Conservation (phyloP, 2,888 invertebrate species). For the Fragum fragum region DNA sequence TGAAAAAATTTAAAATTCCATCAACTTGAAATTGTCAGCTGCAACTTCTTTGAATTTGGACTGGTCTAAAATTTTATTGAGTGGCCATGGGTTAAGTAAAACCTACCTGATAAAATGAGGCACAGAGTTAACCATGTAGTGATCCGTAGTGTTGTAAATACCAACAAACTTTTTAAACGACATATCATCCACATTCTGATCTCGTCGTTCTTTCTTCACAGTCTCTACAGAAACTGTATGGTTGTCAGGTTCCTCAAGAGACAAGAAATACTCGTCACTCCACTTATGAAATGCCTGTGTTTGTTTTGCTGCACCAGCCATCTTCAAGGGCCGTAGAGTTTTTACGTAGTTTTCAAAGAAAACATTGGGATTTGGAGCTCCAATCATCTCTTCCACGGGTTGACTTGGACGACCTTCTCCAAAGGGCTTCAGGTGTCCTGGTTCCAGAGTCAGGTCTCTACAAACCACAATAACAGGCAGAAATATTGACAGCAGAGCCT, state of each 20-base stretch:
- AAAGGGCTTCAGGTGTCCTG: conserved; percentile 82
- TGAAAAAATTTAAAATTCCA: too few species aligned
- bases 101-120: conserved; percentile 80
- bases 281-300: conserved; percentile 81
- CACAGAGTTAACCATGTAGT: conserved; percentile 85
- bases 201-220: conserved; percentile 83
- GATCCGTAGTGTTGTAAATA: conserved; percentile 80
- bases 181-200: conserved; percentile 75
- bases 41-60: too few species aligned
- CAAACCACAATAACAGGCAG: not conserved
- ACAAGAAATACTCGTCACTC: conserved; percentile 84
- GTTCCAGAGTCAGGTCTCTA: conserved; percentile 65
- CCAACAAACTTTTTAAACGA: conserved; percentile 82
- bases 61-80: too few species aligned
- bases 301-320: conserved; percentile 79
- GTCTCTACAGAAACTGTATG: conserved; percentile 81
- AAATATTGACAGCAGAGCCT: not conserved
- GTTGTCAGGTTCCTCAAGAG: conserved; percentile 70
- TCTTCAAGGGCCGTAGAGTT: conserved; percentile 77
- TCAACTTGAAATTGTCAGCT: too few species aligned
- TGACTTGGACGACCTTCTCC: conserved; percentile 76
- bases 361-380: conserved; percentile 74
- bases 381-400: conserved; percentile 73
- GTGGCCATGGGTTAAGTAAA: too few species aligned
- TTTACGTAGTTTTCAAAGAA: conserved; percentile 82